These are phyloP conservation scores for Archips crataeganus DNA, from an alignment of 2,888 invertebrate species.

Conservation along the genomic window DNA sequence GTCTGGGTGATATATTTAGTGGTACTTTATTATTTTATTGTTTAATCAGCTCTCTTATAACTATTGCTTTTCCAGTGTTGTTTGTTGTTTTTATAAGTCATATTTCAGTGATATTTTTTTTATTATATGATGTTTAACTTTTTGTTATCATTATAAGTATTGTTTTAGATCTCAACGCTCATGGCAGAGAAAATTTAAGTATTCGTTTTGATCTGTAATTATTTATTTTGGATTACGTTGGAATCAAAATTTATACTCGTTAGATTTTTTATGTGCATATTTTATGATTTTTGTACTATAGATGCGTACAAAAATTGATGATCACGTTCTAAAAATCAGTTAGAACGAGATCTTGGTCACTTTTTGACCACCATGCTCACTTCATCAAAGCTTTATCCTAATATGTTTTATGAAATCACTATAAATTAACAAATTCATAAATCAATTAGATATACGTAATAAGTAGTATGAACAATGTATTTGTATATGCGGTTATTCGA, in stretches of 20 bases:
- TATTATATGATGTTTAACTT: neutral
- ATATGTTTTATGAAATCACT: neutral
- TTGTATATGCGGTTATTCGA: neutral
- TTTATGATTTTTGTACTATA: neutral
- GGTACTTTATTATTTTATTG: neutral
- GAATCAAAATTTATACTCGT: neutral
- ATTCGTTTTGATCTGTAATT: constrained; percentile 15
- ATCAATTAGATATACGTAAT: neutral
- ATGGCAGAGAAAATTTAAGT: constrained; percentile 13
- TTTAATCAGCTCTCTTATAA: constrained; percentile 3
- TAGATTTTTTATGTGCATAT: neutral
- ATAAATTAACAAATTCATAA: neutral
- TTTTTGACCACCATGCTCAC: neutral
- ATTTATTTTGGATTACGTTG: neutral
- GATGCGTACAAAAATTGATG: neutral
- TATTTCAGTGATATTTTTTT: neutral
- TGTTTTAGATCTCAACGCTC: constrained; percentile 29
- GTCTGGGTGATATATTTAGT: neutral
- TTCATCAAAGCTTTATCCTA: neutral
- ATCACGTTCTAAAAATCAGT: neutral
- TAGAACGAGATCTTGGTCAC: neutral
- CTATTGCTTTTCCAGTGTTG: constrained; percentile 10
- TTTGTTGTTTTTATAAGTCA: neutral
- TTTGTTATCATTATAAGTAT: constrained; percentile 27
- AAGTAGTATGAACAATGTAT: neutral